Conservation (phyloP, 2,888 invertebrate species). For the Ceramica pisi region DNA sequence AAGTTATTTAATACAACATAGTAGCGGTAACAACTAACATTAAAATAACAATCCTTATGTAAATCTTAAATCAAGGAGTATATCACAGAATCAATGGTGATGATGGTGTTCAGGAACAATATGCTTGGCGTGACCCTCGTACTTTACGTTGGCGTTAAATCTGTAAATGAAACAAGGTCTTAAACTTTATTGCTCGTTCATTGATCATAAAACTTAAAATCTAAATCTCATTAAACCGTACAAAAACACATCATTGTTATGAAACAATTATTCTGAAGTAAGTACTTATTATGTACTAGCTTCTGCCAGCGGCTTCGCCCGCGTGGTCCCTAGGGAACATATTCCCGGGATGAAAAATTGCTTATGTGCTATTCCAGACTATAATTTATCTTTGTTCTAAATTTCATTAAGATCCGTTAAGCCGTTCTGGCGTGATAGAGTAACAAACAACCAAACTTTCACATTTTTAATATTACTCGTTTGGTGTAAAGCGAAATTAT, state of each 20-base stretch:
- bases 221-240: neutral
- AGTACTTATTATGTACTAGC: no score
- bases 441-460: no score
- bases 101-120: constrained; percentile 61
- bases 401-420: no score
- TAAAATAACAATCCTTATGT: constrained; percentile 30
- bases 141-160: constrained; percentile 73
- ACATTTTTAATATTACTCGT: no score
- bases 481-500: no score
- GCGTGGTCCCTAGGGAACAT: no score
- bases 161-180: constrained; percentile 47
- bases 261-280: no score
- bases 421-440: no score
- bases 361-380: no score
- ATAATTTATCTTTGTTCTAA: no score
- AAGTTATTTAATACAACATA: constrained; percentile 20
- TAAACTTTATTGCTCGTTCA: neutral
- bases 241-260: neutral
- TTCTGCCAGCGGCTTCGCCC: no score
- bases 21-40: constrained; percentile 7
- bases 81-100: constrained; percentile 47
- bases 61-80: neutral
- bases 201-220: constrained; percentile 7
- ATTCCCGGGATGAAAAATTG: no score
- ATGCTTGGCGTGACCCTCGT: constrained; percentile 66